phyloP scores from a whole-genome alignment of 53 echinoderm and acorn worm species.

The Henricia sp. region DNA sequence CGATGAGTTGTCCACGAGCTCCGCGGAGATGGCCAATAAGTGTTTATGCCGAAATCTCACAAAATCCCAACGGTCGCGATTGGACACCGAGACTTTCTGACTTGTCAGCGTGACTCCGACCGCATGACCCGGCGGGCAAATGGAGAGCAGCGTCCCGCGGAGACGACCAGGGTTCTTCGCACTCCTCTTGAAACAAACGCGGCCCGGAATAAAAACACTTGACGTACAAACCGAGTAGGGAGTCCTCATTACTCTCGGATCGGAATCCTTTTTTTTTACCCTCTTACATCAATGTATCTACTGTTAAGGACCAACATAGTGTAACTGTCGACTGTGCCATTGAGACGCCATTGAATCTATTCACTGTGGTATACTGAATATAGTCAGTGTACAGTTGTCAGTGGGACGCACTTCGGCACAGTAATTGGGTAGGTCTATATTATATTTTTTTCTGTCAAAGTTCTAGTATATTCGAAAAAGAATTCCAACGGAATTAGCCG shows the following conservation, averaged over 20 bases:
- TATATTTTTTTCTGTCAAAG: too few relatives aligned
- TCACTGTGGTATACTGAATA: too few relatives aligned
- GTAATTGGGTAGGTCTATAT: too few relatives aligned
- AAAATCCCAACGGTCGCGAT: not conserved
- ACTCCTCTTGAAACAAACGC: constrained; percentile 22
- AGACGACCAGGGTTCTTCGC: not conserved
- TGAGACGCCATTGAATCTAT: too few relatives aligned
- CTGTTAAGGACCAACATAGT: not conserved
- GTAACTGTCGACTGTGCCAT: too few relatives aligned
- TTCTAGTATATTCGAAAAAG: too few relatives aligned
- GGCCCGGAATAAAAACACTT: constrained; percentile 11
- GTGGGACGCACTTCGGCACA: too few relatives aligned
- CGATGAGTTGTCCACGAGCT: constrained; percentile 8
- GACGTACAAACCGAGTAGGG: not conserved
- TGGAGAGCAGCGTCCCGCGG: constrained; percentile 4
- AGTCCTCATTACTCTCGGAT: not conserved
- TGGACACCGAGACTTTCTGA: not conserved
- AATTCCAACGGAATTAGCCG: too few relatives aligned
- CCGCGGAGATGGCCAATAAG: not conserved
- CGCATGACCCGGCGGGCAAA: not conserved
- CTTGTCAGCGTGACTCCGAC: not conserved
- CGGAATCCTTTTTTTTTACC: not conserved
- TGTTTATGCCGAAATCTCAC: constrained; percentile 29
- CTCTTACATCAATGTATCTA: not conserved
- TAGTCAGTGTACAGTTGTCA: too few relatives aligned